These are phyloP conservation scores for Drosophila tripunctata DNA, from an alignment of 2,888 invertebrate genomes.

Conservation along the genomic window DNA sequence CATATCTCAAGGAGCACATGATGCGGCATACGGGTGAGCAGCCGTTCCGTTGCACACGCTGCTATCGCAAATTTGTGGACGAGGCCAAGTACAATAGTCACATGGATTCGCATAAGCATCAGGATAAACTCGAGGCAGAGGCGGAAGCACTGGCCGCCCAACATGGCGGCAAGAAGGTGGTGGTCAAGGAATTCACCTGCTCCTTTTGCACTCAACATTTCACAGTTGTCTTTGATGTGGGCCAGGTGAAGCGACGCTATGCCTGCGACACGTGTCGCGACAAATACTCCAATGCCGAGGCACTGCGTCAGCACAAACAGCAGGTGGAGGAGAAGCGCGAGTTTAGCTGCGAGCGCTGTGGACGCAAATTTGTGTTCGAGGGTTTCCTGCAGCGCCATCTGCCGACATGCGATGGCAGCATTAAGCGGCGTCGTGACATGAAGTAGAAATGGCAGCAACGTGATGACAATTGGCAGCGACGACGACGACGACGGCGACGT, in stretches of 20 bases:
- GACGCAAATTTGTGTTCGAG: conserved; percentile 83
- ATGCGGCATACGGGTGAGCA: conserved; percentile 83
- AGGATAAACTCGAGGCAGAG: conserved; percentile 82
- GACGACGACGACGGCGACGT: not conserved
- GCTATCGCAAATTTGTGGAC: conserved; percentile 83
- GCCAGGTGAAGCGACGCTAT: conserved; percentile 83
- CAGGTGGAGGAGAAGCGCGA: conserved; percentile 83
- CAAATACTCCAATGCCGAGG: conserved; percentile 83
- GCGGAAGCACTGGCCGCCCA: conserved; percentile 74
- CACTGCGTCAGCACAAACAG: conserved; percentile 82
- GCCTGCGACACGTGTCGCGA: conserved; percentile 83
- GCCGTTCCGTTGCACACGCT: conserved; percentile 82
- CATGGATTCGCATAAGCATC: conserved; percentile 82
- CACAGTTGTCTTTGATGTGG: conserved; percentile 83
- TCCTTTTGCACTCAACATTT: conserved; percentile 83
- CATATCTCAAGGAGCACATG: conserved; percentile 83
- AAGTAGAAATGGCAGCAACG: conserved; percentile 75
- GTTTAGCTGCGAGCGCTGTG: conserved; percentile 82
- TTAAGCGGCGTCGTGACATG: conserved; percentile 83
- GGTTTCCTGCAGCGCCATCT: conserved; percentile 83
- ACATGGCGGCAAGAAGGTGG: conserved; percentile 82
- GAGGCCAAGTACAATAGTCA: conserved; percentile 81
- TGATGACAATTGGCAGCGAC: conserved; percentile 56
- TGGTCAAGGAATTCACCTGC: conserved; percentile 83
- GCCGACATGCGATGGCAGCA: conserved; percentile 83